Evolutionary conservation across 2,113 vertebrate genomes (phyloP).

Genomic region (Actenoides hombroni): DNA sequence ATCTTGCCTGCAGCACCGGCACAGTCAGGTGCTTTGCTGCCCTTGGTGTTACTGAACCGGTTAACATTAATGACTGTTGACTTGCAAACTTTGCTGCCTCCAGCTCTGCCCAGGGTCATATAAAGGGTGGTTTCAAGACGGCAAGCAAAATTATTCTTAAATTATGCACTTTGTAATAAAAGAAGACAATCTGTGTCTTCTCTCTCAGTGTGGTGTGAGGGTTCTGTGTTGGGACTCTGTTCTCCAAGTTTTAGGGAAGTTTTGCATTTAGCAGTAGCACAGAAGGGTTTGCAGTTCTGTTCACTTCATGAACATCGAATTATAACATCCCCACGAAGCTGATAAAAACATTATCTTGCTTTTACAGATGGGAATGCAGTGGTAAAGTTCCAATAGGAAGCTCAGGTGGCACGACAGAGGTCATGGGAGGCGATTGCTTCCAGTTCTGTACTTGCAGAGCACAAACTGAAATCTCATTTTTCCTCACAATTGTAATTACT

Average conservation of each 20-base stretch:
- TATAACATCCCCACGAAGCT: not conserved
- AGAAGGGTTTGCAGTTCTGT: not conserved
- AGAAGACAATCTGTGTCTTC: not conserved
- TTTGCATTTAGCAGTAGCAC: not conserved
- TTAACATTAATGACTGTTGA: not conserved
- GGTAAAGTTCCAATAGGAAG: not conserved
- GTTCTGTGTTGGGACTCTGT: not conserved
- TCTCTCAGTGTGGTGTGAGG: not conserved
- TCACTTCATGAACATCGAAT: not conserved
- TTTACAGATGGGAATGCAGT: not conserved
- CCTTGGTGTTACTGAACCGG: not conserved
- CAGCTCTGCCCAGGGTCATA: not conserved
- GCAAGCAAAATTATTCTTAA: not conserved
- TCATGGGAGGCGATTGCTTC: not conserved
- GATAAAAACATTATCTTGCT: not conserved
- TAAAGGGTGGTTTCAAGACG: not conserved
- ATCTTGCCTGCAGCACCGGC: not conserved
- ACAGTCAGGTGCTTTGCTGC: not conserved
- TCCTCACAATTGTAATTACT: not conserved
- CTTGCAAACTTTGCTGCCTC: not conserved
- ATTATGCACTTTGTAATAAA: not conserved
- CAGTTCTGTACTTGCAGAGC: not conserved
- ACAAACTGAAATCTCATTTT: not conserved
- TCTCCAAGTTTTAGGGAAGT: not conserved
- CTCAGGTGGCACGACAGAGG: not conserved